A percentile compares a stretch with the other conserved stretches of the same genome.
phyloP scores from a whole-genome alignment of 2,797 vertebrate genomes.

The Silurus lanzhouensis region DNA sequence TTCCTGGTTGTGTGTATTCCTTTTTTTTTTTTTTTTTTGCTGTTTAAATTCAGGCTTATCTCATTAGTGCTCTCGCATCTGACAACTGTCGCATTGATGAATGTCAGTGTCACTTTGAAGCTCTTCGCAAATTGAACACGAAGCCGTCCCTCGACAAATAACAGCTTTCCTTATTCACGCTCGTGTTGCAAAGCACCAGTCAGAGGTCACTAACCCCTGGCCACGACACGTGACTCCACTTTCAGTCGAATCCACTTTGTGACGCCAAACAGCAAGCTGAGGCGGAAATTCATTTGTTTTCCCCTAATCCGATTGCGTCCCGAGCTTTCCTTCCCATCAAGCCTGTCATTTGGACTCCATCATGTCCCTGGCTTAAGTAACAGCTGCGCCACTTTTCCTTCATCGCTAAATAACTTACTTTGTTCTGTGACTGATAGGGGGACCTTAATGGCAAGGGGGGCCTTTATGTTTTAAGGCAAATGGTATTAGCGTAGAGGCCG shows the following conservation, averaged over 20 bases:
- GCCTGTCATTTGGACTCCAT: constrained; percentile 50
- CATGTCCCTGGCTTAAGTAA: constrained; percentile 43
- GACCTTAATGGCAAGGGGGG: constrained; percentile 47
- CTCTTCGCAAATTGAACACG: constrained; percentile 54
- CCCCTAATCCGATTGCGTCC: constrained; percentile 56
- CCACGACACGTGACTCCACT: constrained; percentile 51
- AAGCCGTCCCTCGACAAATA: constrained; percentile 45
- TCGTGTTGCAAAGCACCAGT: constrained; percentile 40
- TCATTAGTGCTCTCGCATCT: constrained; percentile 48
- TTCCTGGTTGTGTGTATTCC: neutral
- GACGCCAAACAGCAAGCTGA: constrained; percentile 45
- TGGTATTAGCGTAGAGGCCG: constrained; percentile 38
- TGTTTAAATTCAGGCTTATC: constrained; percentile 35
- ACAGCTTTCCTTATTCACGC: constrained; percentile 50
- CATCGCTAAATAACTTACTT: constrained; percentile 51
- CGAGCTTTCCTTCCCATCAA: constrained; percentile 41
- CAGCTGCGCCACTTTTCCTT: constrained; percentile 51
- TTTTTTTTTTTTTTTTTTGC: neutral
- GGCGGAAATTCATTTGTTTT: constrained; percentile 57
- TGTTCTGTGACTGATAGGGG: constrained; percentile 46
- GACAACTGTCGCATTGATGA: constrained; percentile 51
- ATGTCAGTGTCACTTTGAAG: constrained; percentile 35
- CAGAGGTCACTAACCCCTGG: constrained; percentile 46
- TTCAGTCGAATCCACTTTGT: constrained; percentile 29
- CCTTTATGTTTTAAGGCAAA: constrained; percentile 41